These are phyloP conservation scores for Sebastes cheni DNA, from an alignment of 2,797 vertebrate genomes.

Conservation along the genomic window DNA sequence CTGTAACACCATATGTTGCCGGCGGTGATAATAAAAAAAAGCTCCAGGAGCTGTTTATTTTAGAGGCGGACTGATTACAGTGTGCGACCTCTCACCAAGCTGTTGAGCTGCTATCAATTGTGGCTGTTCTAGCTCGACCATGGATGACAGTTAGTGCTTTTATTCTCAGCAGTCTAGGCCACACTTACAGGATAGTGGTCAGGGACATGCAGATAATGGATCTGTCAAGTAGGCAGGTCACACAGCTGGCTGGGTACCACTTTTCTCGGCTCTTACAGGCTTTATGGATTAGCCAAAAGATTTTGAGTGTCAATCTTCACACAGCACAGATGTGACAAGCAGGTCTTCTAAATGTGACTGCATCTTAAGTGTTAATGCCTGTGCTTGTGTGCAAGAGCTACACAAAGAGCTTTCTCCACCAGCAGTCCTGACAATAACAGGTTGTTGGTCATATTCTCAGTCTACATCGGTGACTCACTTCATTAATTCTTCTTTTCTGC, in stretches of 20 bases:
- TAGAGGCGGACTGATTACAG: slow-evolving; percentile 58
- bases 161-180: slow-evolving; percentile 43
- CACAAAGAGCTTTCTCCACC: slow-evolving; percentile 2
- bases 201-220: slow-evolving; percentile 60
- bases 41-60: slow-evolving; percentile 58
- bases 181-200: slow-evolving; percentile 51
- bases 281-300: slow-evolving; percentile 26
- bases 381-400: neutral
- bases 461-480: slow-evolving; percentile 39
- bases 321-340: slow-evolving; percentile 4
- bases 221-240: slow-evolving; percentile 53
- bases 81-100: slow-evolving; percentile 63
- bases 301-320: slow-evolving; percentile 4
- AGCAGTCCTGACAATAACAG: slow-evolving; percentile 27
- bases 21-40: slow-evolving; percentile 26
- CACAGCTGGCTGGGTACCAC: slow-evolving; percentile 5
- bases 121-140: slow-evolving; percentile 38
- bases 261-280: slow-evolving; percentile 12
- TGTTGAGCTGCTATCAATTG: slow-evolving; percentile 63
- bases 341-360: neutral
- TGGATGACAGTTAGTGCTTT: slow-evolving; percentile 51
- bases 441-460: slow-evolving; percentile 38
- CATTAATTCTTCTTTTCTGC: slow-evolving; percentile 40
- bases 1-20: slow-evolving; percentile 26
- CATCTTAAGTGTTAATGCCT: neutral